phyloP scores from a whole-genome alignment of 1,140 invertebrate species.

The Hydropsyche tenuis region DNA sequence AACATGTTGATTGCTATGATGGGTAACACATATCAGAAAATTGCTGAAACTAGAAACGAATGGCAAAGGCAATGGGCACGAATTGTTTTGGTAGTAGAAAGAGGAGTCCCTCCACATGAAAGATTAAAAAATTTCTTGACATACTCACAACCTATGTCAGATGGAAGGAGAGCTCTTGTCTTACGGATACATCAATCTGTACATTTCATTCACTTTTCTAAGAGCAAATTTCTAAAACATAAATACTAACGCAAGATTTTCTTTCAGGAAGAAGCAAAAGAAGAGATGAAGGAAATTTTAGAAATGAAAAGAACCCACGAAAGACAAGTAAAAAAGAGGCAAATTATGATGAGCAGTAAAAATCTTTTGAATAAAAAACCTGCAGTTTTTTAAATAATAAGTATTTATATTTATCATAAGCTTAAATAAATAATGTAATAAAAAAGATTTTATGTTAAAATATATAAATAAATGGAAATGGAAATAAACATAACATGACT shows the following conservation, averaged over 20 bases:
- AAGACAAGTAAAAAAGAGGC: constrained; percentile 72
- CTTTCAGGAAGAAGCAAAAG: constrained; percentile 84
- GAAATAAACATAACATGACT: not conserved
- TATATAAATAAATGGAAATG: no score
- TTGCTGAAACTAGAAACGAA: constrained; percentile 95
- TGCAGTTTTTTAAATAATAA: constrained; percentile 41
- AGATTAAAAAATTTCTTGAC: constrained; percentile 82
- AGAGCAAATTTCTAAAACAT: constrained; percentile 21
- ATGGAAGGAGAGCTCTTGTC: constrained; percentile 85
- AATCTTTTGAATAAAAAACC: constrained; percentile 32
- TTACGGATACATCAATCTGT: constrained; percentile 84
- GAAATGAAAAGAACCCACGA: constrained; percentile 89
- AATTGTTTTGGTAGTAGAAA: constrained; percentile 95
- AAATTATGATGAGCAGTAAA: constrained; percentile 51
- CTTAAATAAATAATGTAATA: not conserved
- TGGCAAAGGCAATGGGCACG: constrained; percentile 99
- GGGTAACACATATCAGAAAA: constrained; percentile 98
- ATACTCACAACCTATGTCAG: constrained; percentile 97
- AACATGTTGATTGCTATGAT: constrained; percentile 99
- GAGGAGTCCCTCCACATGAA: constrained; percentile 89
- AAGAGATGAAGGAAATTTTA: constrained; percentile 92
- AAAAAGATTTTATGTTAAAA: no score
- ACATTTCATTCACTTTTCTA: constrained; percentile 37
- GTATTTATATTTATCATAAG: constrained; percentile 13
- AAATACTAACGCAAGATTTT: no score